Percentiles rank a stretch among this genome's conserved stretches.
These are phyloP conservation scores for Drymodes brunneopygia DNA, from an alignment of 2,113 vertebrate genomes.

Conservation along the genomic window DNA sequence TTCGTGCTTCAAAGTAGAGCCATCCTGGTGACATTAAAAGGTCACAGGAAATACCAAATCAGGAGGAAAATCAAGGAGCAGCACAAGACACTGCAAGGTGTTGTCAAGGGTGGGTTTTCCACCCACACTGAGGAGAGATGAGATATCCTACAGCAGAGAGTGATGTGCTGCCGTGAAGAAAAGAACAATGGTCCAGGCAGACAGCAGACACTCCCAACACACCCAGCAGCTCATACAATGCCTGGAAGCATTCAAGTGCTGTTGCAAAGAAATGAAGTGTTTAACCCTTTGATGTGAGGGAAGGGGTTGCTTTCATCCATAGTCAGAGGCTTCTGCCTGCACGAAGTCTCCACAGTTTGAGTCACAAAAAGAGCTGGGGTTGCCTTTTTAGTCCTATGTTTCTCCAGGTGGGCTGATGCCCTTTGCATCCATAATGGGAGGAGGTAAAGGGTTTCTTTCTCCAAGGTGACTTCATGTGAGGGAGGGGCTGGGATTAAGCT, in stretches of 20 bases:
- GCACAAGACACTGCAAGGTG: neutral
- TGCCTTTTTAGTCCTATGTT: neutral
- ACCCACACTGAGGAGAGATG: neutral
- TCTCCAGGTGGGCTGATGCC: neutral
- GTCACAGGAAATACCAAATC: neutral
- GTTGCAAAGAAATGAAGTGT: neutral
- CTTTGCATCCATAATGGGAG: accelerated
- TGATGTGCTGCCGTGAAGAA: neutral
- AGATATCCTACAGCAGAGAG: neutral
- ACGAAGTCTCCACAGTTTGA: accelerated
- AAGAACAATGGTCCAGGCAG: neutral
- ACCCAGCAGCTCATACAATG: neutral
- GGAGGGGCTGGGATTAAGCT: neutral
- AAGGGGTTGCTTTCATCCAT: neutral
- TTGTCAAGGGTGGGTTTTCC: neutral
- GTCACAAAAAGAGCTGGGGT: neutral
- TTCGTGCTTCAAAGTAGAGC: neutral
- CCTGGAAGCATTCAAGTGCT: neutral
- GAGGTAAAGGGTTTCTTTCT: neutral
- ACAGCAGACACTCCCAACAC: neutral
- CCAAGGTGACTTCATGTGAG: neutral
- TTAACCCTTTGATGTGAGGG: neutral
- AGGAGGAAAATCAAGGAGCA: neutral
- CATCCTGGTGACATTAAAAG: neutral
- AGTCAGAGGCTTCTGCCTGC: neutral